Conservation (phyloP, 2,113 vertebrate species). For the Hoplias malabaricus region DNA sequence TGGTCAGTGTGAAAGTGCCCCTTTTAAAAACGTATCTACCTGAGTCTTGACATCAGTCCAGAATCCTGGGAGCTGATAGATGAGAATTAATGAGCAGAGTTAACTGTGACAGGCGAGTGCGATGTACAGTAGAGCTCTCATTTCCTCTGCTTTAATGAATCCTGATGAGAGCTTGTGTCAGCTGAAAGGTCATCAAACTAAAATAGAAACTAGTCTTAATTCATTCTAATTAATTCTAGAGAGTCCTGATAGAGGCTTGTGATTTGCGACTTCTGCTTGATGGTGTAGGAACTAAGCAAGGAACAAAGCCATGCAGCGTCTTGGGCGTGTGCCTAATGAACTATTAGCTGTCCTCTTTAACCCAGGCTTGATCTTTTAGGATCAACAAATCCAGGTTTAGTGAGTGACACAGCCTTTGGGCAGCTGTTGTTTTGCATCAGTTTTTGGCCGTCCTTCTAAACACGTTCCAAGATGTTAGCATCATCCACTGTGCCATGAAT, state of each 20-base stretch:
- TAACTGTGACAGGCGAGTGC: conserved; percentile 23
- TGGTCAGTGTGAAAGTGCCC: too few species aligned
- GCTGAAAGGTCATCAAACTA: conserved; percentile 34
- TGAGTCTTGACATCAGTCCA: background rate
- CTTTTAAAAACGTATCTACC: too few species aligned
- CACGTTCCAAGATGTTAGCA: background rate
- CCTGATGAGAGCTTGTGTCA: conserved; percentile 45
- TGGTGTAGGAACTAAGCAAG: conserved; percentile 4
- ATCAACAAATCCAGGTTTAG: background rate
- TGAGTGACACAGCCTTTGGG: background rate
- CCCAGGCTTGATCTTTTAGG: background rate
- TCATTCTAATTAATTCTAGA: conserved; percentile 33
- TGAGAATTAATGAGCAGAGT: conserved; percentile 7
- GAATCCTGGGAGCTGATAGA: background rate
- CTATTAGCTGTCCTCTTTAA: background rate
- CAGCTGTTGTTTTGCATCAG: background rate
- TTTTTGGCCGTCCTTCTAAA: background rate
- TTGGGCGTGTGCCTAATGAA: background rate
- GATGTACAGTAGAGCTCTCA: conserved; percentile 34
- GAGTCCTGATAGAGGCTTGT: conserved; percentile 40
- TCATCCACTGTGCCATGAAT: background rate
- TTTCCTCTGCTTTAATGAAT: conserved; percentile 45
- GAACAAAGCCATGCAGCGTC: background rate
- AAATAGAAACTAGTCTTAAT: conserved; percentile 40
- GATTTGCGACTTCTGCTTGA: conserved; percentile 29